Conservation (phyloP, 2,113 vertebrate species). For the Spheniscus mendiculus region DNA sequence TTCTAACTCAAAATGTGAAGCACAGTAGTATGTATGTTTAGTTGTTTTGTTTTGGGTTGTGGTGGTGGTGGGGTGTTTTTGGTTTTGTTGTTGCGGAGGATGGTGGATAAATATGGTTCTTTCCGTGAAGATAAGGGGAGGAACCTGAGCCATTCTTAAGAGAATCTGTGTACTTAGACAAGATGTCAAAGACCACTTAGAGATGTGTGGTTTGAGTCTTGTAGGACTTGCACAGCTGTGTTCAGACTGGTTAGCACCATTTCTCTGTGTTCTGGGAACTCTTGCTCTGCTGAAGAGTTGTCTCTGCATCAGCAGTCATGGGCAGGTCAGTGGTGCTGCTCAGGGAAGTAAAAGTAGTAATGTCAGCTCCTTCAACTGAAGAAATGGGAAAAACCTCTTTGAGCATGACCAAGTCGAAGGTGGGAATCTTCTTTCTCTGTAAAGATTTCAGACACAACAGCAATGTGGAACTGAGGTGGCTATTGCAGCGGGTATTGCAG, state of each 20-base stretch:
- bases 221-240: neutral
- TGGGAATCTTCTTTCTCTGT: neutral
- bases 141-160: neutral
- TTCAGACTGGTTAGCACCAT: neutral
- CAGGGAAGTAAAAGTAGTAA: neutral
- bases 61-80: neutral
- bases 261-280: neutral
- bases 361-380: neutral
- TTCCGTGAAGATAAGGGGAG: neutral
- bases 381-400: neutral
- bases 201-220: neutral
- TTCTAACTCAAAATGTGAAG: neutral
- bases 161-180: neutral
- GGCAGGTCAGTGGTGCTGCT: neutral
- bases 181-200: neutral
- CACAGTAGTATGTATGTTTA: neutral
- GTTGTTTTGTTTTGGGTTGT: neutral
- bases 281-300: neutral
- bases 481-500: neutral
- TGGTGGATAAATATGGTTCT: neutral
- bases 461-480: neutral
- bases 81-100: neutral
- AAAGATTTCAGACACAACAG: neutral
- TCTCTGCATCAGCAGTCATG: neutral
- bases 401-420: fast-evolving